Percentiles rank a stretch among this genome's conserved stretches.
Evolutionary conservation across 2,113 vertebrate genomes (phyloP).

Genomic region (Gymnarchus niloticus): DNA sequence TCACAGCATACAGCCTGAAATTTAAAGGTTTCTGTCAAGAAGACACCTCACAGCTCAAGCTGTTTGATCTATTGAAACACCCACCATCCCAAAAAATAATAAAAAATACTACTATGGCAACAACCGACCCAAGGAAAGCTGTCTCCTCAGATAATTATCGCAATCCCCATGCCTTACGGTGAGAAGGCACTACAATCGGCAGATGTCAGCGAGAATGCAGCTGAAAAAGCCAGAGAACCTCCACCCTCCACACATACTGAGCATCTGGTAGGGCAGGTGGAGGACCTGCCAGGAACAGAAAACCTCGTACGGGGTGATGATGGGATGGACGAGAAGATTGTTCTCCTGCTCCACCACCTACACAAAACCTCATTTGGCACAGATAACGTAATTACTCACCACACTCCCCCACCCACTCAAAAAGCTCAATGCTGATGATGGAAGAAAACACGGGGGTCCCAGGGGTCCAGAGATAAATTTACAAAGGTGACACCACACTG

Average conservation of each 20-base stretch:
- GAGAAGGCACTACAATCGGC: neutral
- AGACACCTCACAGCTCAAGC: neutral
- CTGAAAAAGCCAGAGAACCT: neutral
- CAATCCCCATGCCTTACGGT: neutral
- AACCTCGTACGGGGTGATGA: slow-evolving; percentile 54
- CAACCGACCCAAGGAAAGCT: neutral
- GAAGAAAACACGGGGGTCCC: neutral
- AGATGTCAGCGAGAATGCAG: neutral
- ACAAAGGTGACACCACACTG: neutral
- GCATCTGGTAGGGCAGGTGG: neutral
- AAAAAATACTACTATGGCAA: neutral
- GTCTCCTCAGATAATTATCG: slow-evolving; percentile 15
- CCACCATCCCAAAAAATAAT: neutral
- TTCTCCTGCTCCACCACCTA: slow-evolving; percentile 37
- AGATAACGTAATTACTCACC: slow-evolving; percentile 42
- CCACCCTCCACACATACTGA: neutral
- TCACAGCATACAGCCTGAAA: neutral
- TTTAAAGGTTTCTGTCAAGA: neutral
- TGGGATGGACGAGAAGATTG: slow-evolving; percentile 28
- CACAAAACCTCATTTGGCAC: slow-evolving; percentile 38
- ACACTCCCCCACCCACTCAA: slow-evolving; percentile 24
- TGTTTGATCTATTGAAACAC: neutral
- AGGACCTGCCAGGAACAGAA: slow-evolving; percentile 40
- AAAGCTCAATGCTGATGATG: slow-evolving; percentile 10
- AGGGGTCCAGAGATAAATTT: slow-evolving; percentile 9